Evolutionary conservation across 2,797 vertebrate species (phyloP).

Genomic region (Synanceia verrucosa): DNA sequence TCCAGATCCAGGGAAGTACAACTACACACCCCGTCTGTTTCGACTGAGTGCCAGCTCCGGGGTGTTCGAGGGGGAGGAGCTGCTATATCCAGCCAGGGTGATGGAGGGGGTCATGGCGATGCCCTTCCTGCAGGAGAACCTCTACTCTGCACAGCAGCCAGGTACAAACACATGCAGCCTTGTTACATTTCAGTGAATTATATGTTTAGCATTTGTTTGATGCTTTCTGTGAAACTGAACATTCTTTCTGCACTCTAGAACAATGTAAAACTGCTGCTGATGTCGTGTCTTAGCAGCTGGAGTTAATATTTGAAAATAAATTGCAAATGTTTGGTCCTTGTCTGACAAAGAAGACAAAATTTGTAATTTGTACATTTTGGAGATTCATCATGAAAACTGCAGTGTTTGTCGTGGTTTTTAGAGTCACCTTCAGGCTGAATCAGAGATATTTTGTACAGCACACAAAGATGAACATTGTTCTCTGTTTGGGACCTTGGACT

Average conservation of each 20-base stretch:
- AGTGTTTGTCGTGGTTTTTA: not conserved
- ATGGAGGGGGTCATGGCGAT: conserved; percentile 78
- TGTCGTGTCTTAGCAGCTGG: not conserved
- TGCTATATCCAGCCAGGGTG: conserved; percentile 72
- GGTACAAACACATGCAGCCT: conserved; percentile 61
- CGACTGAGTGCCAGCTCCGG: conserved; percentile 79
- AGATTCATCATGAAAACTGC: not conserved
- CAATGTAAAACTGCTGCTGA: not conserved
- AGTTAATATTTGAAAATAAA: not conserved
- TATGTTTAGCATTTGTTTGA: not conserved
- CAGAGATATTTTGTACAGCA: not conserved
- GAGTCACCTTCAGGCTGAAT: not conserved
- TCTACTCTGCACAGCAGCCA: conserved; percentile 83
- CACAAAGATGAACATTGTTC: not conserved
- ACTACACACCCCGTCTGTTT: conserved; percentile 83
- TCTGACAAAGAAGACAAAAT: not conserved
- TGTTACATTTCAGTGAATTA: not conserved
- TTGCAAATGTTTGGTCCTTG: not conserved
- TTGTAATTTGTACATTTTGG: not conserved
- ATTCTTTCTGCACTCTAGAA: not conserved
- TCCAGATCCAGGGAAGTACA: conserved; percentile 86
- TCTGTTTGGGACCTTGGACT: not conserved
- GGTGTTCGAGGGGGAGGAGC: conserved; percentile 80
- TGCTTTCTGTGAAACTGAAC: not conserved
- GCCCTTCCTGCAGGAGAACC: conserved; percentile 86